phyloP scores from a whole-genome alignment of 2,888 invertebrate species.

The Aspidiotus destructor region DNA sequence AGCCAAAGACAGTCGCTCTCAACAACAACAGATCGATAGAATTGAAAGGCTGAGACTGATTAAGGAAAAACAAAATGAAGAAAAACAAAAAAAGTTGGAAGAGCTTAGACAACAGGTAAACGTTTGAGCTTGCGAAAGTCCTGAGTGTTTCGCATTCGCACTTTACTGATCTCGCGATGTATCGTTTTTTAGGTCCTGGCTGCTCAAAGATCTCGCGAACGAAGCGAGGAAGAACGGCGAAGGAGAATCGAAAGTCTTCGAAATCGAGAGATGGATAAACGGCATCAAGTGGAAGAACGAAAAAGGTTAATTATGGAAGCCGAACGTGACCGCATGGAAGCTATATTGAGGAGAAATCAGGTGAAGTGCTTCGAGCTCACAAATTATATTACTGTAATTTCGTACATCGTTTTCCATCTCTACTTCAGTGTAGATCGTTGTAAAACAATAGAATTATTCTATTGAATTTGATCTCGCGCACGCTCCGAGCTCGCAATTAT shows the following conservation, averaged over 20 bases:
- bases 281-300: constrained; percentile 64
- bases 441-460: too few relatives aligned
- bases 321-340: constrained; percentile 74
- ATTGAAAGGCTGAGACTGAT: constrained; percentile 62
- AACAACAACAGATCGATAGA: constrained; percentile 38
- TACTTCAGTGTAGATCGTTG: too few relatives aligned
- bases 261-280: constrained; percentile 57
- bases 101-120: constrained; percentile 68
- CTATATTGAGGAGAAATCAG: constrained; percentile 72
- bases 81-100: constrained; percentile 76
- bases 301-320: constrained; percentile 83
- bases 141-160: not conserved
- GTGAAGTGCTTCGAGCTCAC: constrained; percentile 35
- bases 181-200: constrained; percentile 53
- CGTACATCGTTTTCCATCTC: too few relatives aligned
- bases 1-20: constrained; percentile 22
- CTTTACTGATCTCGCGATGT: not conserved
- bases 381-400: not conserved
- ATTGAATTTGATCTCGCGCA: too few relatives aligned
- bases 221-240: constrained; percentile 74
- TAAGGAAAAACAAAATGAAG: constrained; percentile 80
- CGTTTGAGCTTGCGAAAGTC: not conserved
- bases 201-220: constrained; percentile 80
- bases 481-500: too few relatives aligned
- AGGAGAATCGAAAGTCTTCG: constrained; percentile 73